These are phyloP conservation scores for Drosophila sulfurigaster DNA, from an alignment of 1,140 invertebrate species.

Conservation along the genomic window DNA sequence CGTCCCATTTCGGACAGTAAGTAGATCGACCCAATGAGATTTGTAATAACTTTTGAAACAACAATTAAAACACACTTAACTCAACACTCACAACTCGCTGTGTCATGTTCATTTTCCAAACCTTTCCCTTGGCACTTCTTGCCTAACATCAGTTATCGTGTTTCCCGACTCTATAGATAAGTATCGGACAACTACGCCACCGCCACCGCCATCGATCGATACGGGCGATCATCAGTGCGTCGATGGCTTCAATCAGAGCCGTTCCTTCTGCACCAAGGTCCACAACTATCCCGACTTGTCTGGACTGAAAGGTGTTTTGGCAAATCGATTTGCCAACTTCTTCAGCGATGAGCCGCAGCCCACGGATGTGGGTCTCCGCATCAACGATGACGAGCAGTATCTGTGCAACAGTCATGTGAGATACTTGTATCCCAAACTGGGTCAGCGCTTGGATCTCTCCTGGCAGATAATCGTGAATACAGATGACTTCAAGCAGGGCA, in stretches of 20 bases:
- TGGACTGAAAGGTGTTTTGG: conserved; percentile 53
- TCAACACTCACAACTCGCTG: conserved; percentile 63
- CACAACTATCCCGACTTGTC: conserved; percentile 70
- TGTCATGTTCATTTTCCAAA: conserved; percentile 43
- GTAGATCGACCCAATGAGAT: conserved; percentile 25
- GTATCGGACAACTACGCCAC: background rate
- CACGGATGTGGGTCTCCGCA: conserved; percentile 56
- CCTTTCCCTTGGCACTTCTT: conserved; percentile 54
- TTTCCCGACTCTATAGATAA: conserved; percentile 59
- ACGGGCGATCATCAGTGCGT: conserved; percentile 40
- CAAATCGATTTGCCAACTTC: conserved; percentile 59
- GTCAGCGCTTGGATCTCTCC: conserved; percentile 39
- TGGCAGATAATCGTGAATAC: conserved; percentile 80
- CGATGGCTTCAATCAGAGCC: conserved; percentile 53
- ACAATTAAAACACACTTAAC: background rate
- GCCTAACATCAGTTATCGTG: conserved; percentile 73
- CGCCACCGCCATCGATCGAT: background rate
- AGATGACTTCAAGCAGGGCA: conserved; percentile 73
- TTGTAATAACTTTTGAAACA: background rate
- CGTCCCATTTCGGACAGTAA: conserved; percentile 57
- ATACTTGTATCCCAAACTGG: conserved; percentile 65
- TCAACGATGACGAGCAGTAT: conserved; percentile 58
- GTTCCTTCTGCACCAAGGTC: conserved; percentile 74
- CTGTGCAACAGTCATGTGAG: conserved; percentile 55
- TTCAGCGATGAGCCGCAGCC: conserved; percentile 62